Evolutionary conservation across 2,113 vertebrate species (phyloP).

Genomic region (Boulengeromyrus knoepffleri): DNA sequence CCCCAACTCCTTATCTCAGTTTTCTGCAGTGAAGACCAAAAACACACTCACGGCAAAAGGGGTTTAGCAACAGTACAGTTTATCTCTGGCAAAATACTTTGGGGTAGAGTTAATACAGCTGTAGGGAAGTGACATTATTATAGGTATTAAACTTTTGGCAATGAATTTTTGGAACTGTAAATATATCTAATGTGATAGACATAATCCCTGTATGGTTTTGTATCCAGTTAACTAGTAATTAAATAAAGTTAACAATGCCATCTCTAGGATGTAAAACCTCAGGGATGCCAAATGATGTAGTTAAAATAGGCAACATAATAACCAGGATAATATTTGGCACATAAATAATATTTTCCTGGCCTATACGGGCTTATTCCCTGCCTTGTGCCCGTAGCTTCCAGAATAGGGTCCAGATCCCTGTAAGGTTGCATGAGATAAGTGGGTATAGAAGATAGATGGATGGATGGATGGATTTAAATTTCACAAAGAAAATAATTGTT

Average conservation of each 20-base stretch:
- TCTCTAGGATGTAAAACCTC: not conserved
- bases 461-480: not conserved
- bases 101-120: not conserved
- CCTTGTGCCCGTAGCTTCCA: not conserved
- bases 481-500: not conserved
- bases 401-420: not conserved
- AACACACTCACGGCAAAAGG: not conserved
- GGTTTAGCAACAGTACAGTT: not conserved
- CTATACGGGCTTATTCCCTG: not conserved
- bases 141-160: not conserved
- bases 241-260: not conserved
- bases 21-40: not conserved
- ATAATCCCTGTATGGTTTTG: not conserved
- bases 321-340: not conserved
- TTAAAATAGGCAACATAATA: not conserved
- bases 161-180: not conserved
- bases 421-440: not conserved
- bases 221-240: not conserved
- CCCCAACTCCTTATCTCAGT: not conserved
- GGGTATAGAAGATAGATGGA: not conserved
- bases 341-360: not conserved
- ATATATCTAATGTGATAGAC: not conserved
- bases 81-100: not conserved
- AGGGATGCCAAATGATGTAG: not conserved
- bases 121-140: not conserved